phyloP scores from a whole-genome alignment of 2,113 vertebrate genomes.

The Oncorhynchus mykiss region DNA sequence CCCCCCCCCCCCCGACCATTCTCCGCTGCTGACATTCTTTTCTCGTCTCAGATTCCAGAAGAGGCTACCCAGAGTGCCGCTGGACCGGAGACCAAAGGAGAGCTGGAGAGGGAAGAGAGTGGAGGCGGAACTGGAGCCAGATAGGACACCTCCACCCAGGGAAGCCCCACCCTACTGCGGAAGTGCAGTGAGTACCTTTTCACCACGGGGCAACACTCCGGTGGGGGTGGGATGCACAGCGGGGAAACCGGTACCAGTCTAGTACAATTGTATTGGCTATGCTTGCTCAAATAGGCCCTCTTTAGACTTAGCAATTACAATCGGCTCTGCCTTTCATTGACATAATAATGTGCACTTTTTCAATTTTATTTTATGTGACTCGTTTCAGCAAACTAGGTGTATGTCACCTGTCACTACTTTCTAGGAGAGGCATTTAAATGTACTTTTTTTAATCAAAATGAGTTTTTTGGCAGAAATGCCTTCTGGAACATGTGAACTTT shows the following conservation, averaged over 20 bases:
- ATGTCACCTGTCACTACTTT: too few relatives aligned
- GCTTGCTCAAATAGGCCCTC: too few relatives aligned
- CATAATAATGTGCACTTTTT: too few relatives aligned
- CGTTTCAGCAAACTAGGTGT: too few relatives aligned
- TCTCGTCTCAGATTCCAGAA: slow-evolving; percentile 44
- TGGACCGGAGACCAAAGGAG: slow-evolving; percentile 37
- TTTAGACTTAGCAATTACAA: too few relatives aligned
- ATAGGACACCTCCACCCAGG: slow-evolving; percentile 34
- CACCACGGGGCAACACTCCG: background rate
- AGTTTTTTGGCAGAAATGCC: too few relatives aligned
- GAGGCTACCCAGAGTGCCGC: slow-evolving; percentile 60
- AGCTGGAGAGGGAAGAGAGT: slow-evolving; percentile 9
- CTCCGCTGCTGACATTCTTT: slow-evolving; percentile 34
- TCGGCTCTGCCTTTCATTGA: too few relatives aligned
- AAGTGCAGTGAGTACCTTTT: slow-evolving; percentile 63
- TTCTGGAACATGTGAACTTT: too few relatives aligned
- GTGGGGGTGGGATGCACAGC: background rate
- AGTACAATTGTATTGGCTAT: too few relatives aligned
- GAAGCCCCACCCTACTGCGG: slow-evolving; percentile 50
- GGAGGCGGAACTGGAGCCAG: slow-evolving; percentile 39
- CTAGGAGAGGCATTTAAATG: too few relatives aligned
- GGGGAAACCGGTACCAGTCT: background rate
- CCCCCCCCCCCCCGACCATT: background rate
- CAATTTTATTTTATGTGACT: too few relatives aligned
- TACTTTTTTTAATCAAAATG: too few relatives aligned